phyloP scores from a whole-genome alignment of 1,140 invertebrate genomes.

The Drosophila fuyamai region DNA sequence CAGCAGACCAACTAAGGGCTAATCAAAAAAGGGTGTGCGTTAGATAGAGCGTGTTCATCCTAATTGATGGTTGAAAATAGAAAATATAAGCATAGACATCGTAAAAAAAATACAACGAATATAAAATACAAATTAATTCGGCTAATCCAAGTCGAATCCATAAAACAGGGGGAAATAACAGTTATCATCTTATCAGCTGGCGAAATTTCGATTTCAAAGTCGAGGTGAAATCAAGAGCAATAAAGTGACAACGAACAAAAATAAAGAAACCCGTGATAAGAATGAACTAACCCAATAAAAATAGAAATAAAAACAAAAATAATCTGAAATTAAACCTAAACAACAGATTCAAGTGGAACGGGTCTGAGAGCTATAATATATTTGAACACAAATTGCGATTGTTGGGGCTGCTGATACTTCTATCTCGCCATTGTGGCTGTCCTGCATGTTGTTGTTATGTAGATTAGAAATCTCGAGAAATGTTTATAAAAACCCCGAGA shows the following conservation, averaged over 20 bases:
- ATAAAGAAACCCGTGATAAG: slow-evolving; percentile 37
- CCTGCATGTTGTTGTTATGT: slow-evolving; percentile 35
- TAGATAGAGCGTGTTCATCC: slow-evolving; percentile 6
- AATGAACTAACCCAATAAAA: slow-evolving; percentile 21
- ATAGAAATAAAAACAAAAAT: slow-evolving; percentile 30
- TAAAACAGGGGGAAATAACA: slow-evolving; percentile 8
- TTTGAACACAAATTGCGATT: slow-evolving; percentile 52
- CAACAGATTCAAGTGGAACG: slow-evolving; percentile 43
- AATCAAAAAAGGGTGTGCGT: slow-evolving; percentile 14
- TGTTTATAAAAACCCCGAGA: slow-evolving; percentile 40
- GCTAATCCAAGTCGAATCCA: neutral
- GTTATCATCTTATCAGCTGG: slow-evolving; percentile 45
- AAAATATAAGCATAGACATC: slow-evolving; percentile 4
- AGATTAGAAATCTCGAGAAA: slow-evolving; percentile 64
- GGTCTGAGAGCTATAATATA: slow-evolving; percentile 46
- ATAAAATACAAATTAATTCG: neutral
- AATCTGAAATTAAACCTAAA: slow-evolving; percentile 33
- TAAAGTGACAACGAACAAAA: slow-evolving; percentile 15
- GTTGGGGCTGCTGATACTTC: slow-evolving; percentile 42
- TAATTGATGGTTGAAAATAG: slow-evolving; percentile 1
- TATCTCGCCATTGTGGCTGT: slow-evolving; percentile 7
- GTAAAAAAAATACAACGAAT: neutral
- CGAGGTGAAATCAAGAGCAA: slow-evolving; percentile 55
- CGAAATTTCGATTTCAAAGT: slow-evolving; percentile 69
- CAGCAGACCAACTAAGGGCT: slow-evolving; percentile 27